phyloP scores from a whole-genome alignment of 2,113 vertebrate species.

The Salvelinus fontinalis region DNA sequence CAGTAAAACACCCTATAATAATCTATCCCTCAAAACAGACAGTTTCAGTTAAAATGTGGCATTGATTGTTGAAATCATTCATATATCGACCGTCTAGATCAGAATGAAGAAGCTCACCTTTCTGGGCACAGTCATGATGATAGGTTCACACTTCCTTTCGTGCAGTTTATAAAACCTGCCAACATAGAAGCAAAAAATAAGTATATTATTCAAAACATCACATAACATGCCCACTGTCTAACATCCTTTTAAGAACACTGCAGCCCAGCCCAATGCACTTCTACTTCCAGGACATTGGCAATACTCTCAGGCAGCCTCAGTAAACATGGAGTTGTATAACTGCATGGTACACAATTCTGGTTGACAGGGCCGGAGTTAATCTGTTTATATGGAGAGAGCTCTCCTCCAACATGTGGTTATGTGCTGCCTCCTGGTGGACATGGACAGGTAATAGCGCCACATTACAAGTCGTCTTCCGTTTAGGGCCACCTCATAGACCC shows the following conservation, averaged over 20 bases:
- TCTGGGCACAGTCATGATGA: constrained; percentile 97
- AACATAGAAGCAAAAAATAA: constrained; percentile 31
- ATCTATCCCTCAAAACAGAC: neutral
- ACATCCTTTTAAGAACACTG: neutral
- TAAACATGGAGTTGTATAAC: neutral
- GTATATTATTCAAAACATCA: neutral
- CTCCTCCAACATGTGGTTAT: neutral
- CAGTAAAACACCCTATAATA: too few species aligned
- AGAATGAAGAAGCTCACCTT: constrained; percentile 80
- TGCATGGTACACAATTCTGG: neutral
- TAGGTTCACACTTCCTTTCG: constrained; percentile 95
- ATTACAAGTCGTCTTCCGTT: neutral
- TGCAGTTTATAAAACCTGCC: constrained; percentile 95
- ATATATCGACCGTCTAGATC: neutral
- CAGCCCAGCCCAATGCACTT: neutral
- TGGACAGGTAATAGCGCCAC: neutral
- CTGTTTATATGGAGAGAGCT: neutral
- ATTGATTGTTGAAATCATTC: neutral
- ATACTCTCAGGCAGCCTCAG: neutral
- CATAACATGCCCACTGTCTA: neutral
- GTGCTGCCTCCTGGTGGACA: constrained; percentile 64
- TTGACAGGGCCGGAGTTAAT: neutral
- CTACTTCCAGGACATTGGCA: neutral
- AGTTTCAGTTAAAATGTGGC: too few species aligned
- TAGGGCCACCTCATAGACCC: neutral